These are phyloP conservation scores for Cosmia trapezina DNA, from an alignment of 2,888 invertebrate species.

Conservation along the genomic window DNA sequence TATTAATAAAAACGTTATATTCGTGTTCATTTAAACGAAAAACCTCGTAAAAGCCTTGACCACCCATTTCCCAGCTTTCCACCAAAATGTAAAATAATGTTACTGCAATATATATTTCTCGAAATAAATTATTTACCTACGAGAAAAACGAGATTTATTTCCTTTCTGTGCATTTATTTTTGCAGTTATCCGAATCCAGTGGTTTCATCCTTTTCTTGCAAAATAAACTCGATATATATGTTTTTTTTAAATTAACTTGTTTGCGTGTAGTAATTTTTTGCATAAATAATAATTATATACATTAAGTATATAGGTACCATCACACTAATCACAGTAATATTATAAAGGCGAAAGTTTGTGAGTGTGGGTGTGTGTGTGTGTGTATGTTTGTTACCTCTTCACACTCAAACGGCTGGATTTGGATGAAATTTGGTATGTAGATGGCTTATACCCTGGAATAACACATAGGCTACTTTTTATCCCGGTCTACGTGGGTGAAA, in stretches of 20 bases:
- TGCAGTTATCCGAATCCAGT: not conserved
- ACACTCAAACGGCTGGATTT: too few relatives aligned
- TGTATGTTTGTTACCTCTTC: too few relatives aligned
- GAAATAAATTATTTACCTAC: not conserved
- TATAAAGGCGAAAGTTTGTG: too few relatives aligned
- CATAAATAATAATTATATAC: not conserved
- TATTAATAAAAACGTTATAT: not conserved
- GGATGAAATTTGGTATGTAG: too few relatives aligned
- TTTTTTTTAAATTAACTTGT: not conserved
- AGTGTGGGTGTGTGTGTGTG: too few relatives aligned
- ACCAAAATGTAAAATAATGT: not conserved
- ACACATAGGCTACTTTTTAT: too few relatives aligned
- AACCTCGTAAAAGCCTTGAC: too few relatives aligned
- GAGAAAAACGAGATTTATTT: not conserved
- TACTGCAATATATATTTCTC: not conserved
- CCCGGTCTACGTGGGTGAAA: too few relatives aligned
- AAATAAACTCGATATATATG: conserved; percentile 5
- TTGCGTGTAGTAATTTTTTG: not conserved
- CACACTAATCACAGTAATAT: too few relatives aligned
- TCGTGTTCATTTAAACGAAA: too few relatives aligned
- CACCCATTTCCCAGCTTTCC: not conserved
- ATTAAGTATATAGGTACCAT: too few relatives aligned
- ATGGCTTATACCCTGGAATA: too few relatives aligned
- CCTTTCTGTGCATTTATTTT: not conserved
- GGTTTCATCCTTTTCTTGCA: not conserved